These are phyloP conservation scores for Gasterosteus aculeatus DNA, from an alignment of 2,113 vertebrate genomes.

Conservation along the genomic window DNA sequence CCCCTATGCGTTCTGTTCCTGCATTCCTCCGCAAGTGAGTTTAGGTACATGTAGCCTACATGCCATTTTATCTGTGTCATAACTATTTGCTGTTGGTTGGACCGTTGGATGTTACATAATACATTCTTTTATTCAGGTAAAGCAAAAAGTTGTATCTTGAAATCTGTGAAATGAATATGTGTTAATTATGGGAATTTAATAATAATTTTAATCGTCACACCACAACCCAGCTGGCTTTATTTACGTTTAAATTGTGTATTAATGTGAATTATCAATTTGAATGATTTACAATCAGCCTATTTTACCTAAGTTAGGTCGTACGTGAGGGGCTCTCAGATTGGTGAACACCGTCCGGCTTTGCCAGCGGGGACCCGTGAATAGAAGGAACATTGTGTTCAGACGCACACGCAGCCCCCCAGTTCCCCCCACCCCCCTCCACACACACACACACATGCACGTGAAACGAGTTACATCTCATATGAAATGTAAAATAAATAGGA, in stretches of 20 bases:
- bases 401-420: conserved; percentile 43
- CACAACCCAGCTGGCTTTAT: not conserved
- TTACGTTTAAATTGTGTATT: not conserved
- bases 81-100: conserved; percentile 18
- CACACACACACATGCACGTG: conserved; percentile 27
- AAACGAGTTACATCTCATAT: conserved; percentile 51
- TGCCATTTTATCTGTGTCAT: conserved; percentile 32
- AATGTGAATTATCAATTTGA: not conserved
- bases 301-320: conserved; percentile 49
- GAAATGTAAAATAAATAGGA: conserved; percentile 39
- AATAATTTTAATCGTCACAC: not conserved
- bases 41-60: conserved; percentile 34
- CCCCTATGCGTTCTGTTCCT: conserved; percentile 65
- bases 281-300: not conserved
- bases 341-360: conserved; percentile 71
- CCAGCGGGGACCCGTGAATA: conserved; percentile 79
- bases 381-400: conserved; percentile 85
- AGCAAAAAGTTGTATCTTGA: not conserved
- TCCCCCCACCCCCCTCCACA: conserved; percentile 28
- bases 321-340: conserved; percentile 69
- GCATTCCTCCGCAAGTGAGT: conserved; percentile 65
- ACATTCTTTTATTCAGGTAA: not conserved
- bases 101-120: not conserved
- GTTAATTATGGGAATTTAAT: conserved; percentile 3
- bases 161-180: conserved; percentile 4